Evolutionary conservation across 2,888 invertebrate genomes (phyloP).

Genomic region (Synanthedon andrenaeformis): DNA sequence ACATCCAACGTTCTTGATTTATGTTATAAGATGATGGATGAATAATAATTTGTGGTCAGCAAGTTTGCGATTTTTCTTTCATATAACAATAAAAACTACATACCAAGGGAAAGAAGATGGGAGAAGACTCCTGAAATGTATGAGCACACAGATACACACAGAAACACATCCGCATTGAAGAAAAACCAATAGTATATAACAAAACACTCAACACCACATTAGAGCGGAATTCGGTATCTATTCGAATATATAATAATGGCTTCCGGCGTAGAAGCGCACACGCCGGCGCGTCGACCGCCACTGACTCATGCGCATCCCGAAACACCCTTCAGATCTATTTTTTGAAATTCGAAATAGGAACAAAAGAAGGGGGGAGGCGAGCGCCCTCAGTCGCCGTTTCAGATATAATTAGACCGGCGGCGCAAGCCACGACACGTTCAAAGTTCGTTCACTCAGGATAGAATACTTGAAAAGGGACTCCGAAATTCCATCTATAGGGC

Average conservation of each 20-base stretch:
- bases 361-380: slow-evolving; percentile 65
- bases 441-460: slow-evolving; percentile 63
- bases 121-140: not conserved
- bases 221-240: slow-evolving; percentile 18
- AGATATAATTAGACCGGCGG: slow-evolving; percentile 49
- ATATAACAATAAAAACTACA: too few species aligned
- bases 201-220: slow-evolving; percentile 25
- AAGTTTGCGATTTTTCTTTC: too few species aligned
- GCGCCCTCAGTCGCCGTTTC: slow-evolving; percentile 49
- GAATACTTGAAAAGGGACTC: slow-evolving; percentile 25
- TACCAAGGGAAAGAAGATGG: too few species aligned
- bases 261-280: slow-evolving; percentile 35
- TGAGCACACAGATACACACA: not conserved
- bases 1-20: too few species aligned
- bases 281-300: slow-evolving; percentile 53
- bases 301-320: slow-evolving; percentile 61
- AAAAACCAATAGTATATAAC: not conserved
- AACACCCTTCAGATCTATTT: slow-evolving; percentile 60
- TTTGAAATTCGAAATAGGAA: slow-evolving; percentile 65
- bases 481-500: slow-evolving; percentile 30
- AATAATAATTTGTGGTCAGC: too few species aligned
- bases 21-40: too few species aligned
- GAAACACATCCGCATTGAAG: not conserved
- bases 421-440: slow-evolving; percentile 41
- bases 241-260: slow-evolving; percentile 15